Evolutionary conservation across 2,113 vertebrate genomes (phyloP), one percentile per base, ranked within the genome.

Genomic region (Aspidoscelis tigris): DNA sequence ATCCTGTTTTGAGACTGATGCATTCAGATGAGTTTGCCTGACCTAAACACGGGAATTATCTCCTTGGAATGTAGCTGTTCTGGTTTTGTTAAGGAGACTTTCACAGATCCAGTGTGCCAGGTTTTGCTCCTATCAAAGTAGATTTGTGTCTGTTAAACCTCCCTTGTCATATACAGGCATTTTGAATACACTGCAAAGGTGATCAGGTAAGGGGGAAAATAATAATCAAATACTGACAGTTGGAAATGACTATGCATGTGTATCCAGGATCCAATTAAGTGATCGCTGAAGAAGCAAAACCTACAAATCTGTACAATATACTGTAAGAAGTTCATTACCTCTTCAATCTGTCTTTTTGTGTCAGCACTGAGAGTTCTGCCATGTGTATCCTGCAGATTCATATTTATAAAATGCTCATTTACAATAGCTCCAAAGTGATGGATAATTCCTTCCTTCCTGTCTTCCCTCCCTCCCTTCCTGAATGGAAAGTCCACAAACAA

Each of bases 311-410:
- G 44, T 88, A 95, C 87, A 93, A 78, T 87, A 85, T 86, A 86
- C 91, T 90, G 91, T 95, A 92, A 95, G 95, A 95, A 93, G 39
- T 90, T 94, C 94, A 94, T 96, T 94, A 93, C 65, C 92, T 79
- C 94, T 88, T 82, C 90, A 73, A 84, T 83, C 78, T 95, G 90
- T 94, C 92, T 92, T 90, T 90, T 90, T 90, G 87, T 92, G 90
- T 93, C 91, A 95, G 87, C 92, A 92, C 92, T 93, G 93, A 94
- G 92, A 83, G 70, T 0, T 0, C 69, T 90, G 80, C 84, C 44
- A 78, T 83, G 90, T 81, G 88, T 84, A 88, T 83, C 86, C 74
- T 89, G 81, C 92, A 95, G 95, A 93, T 94, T 93, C 76, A 88
- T 78, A 79, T 84, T 93, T 93, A 92, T 94, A 93, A 94, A 94